Conservation (phyloP, 2,797 vertebrate genomes). For the Rhinatrema bivittatum region DNA sequence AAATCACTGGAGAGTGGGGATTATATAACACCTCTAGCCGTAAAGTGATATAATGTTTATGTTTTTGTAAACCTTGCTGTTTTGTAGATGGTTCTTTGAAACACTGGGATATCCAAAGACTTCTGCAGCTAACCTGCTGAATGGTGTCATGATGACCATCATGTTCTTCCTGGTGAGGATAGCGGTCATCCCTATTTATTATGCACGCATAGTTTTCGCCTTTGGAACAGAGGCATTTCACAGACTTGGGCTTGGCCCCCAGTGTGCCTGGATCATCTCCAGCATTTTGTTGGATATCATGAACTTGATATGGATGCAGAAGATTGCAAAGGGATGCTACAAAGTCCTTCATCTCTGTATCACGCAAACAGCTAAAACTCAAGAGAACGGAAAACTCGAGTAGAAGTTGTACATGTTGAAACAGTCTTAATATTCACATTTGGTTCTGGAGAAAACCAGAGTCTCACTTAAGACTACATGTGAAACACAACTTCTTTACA, state of each 20-base stretch:
- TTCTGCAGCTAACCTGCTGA: slow-evolving; percentile 83
- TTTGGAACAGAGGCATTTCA: slow-evolving; percentile 83
- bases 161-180: slow-evolving; percentile 91
- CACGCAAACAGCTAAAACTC: slow-evolving; percentile 46
- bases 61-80: background rate
- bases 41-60: too few species aligned
- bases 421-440: slow-evolving; percentile 16
- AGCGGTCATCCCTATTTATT: slow-evolving; percentile 82
- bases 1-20: too few species aligned
- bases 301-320: slow-evolving; percentile 98
- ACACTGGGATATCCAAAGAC: slow-evolving; percentile 84
- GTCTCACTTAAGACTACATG: too few species aligned
- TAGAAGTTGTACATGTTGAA: slow-evolving; percentile 41
- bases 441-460: too few species aligned
- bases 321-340: slow-evolving; percentile 88
- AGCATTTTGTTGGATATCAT: slow-evolving; percentile 88
- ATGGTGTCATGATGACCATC: slow-evolving; percentile 87
- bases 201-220: slow-evolving; percentile 69
- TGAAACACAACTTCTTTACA: too few species aligned
- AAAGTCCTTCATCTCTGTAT: slow-evolving; percentile 73
- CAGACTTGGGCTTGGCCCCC: slow-evolving; percentile 69
- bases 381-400: slow-evolving; percentile 84
- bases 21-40: too few species aligned
- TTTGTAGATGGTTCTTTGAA: slow-evolving; percentile 97
- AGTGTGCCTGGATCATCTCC: slow-evolving; percentile 79